phyloP scores from a whole-genome alignment of 2,797 vertebrate genomes.

The Smutsia gigantea region DNA sequence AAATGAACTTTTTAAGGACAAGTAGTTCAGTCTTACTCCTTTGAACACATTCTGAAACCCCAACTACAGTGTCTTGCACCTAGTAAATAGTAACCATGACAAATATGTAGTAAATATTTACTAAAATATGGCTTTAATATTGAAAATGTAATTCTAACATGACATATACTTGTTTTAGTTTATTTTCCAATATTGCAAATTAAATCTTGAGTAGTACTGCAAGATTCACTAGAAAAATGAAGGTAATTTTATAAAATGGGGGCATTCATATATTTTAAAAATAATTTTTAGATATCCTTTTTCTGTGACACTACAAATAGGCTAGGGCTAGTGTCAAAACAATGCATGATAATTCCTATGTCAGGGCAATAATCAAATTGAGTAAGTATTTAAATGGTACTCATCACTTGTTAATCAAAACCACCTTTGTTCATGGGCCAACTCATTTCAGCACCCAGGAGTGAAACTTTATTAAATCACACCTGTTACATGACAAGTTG shows the following conservation, averaged over 20 bases:
- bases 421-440: not conserved
- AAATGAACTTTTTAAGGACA: constrained; percentile 13
- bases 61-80: not conserved
- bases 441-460: not conserved
- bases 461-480: constrained; percentile 13
- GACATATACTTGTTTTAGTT: not conserved
- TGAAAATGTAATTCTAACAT: not conserved
- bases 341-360: not conserved
- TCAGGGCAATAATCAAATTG: not conserved
- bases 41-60: not conserved
- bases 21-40: not conserved
- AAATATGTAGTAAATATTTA: not conserved
- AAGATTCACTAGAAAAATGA: not conserved
- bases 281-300: not conserved
- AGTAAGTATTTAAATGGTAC: not conserved
- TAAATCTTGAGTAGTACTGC: not conserved
- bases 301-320: not conserved
- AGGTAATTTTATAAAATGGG: not conserved
- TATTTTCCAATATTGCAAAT: not conserved
- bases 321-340: not conserved
- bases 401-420: not conserved
- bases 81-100: not conserved
- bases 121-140: not conserved
- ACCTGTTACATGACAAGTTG: not conserved
- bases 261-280: not conserved